Evolutionary conservation across 1,140 invertebrate species (phyloP).

Genomic region (Achatina immaculata): DNA sequence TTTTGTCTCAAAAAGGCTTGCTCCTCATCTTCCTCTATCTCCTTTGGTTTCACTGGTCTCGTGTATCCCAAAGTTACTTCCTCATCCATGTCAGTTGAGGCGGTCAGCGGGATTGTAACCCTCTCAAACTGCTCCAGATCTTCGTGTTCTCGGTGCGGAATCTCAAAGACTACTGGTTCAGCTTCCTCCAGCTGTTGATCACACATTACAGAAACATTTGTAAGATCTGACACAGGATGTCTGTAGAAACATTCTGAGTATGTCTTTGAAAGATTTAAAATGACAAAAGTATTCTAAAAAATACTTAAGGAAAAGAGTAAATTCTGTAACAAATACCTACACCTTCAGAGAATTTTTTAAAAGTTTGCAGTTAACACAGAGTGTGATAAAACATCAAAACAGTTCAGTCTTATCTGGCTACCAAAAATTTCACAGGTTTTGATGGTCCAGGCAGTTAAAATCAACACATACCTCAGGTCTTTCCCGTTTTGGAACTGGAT

Average conservation of each 20-base stretch:
- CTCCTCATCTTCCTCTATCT: constrained; percentile 52
- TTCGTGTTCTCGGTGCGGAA: constrained; percentile 42
- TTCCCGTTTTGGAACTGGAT: constrained; percentile 50
- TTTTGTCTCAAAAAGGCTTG: constrained; percentile 61
- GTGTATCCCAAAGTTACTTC: constrained; percentile 53
- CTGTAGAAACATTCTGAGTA: no score
- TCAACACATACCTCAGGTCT: constrained; percentile 52
- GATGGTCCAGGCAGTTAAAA: no score
- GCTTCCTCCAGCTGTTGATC: constrained; percentile 50
- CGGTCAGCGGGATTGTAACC: constrained; percentile 38
- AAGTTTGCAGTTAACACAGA: no score
- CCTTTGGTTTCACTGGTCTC: constrained; percentile 43
- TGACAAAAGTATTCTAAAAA: no score
- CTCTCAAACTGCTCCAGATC: constrained; percentile 51
- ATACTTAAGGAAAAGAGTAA: no score
- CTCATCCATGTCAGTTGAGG: constrained; percentile 47
- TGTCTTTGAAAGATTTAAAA: no score
- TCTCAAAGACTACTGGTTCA: constrained; percentile 49
- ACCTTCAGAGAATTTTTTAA: no score
- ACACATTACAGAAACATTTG: background rate
- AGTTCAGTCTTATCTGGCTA: no score
- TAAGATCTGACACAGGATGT: background rate
- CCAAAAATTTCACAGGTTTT: no score
- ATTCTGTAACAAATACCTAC: no score
- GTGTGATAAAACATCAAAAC: no score